Evolutionary conservation across 2,797 vertebrate species (phyloP), one percentile per base, ranked within the genome.

Genomic region (Scyliorhinus canicula): DNA sequence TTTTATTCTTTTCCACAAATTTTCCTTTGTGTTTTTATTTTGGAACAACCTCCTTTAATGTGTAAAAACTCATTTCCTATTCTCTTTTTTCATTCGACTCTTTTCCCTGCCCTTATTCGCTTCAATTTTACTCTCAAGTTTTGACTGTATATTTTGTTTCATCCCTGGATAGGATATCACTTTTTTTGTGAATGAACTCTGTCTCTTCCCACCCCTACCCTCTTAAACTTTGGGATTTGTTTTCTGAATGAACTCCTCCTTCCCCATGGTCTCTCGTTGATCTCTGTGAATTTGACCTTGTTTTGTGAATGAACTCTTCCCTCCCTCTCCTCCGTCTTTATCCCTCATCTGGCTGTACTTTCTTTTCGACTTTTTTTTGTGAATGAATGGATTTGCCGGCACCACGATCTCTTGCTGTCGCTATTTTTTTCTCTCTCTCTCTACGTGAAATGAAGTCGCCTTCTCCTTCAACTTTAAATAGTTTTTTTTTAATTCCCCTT

Each of bases 141-240:
- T 95, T 79, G 69, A 85, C 90, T 77, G 85, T 95, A 95, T 96
- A 95, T 96, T 96, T 93, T 96, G 95, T 94, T 95, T 95, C 95
- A 95, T 95, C 67, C 40, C 96, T 47, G 44, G 40, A 96, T 96
- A 96, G 97, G 96, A 97, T 96, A 95, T 93, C 95, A 95, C 95
- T 95, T 95, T 95, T 95, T 96, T 97, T 97, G 96, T 97, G 97
- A 97, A 97, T 97, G 97, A 96, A 97, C 93, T 94, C 60, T 63
- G 35, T 55, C 93, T 94, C 57, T 40, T 63, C 88, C 31, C 55
- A 12, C 28, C 86, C 91, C 91, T 31, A 12, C 40, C 44, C 67
- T 26, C 6, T 93, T 26, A 71, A 94, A 71, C 31, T 94, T 74
- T 24, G 28, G 44, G 28, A 50, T 93, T 71, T 31, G 50, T 71